These are phyloP conservation scores for Etheostoma nigrum DNA, from an alignment of 2,797 vertebrate species.

Conservation along the genomic window DNA sequence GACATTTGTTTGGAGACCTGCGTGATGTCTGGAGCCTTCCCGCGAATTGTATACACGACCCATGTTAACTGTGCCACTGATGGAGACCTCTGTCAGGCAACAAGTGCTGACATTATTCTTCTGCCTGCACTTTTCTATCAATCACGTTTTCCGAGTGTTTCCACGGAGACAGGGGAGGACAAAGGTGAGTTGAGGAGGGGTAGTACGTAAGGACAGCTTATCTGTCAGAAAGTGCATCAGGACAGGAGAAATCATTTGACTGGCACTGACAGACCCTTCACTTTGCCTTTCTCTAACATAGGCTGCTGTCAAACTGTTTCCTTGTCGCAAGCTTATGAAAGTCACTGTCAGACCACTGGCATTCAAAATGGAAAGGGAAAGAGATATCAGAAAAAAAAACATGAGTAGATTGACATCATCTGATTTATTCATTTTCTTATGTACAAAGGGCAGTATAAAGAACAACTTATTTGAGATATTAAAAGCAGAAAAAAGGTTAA, in stretches of 20 bases:
- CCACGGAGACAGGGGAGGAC: slow-evolving; percentile 56
- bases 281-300: slow-evolving; percentile 63
- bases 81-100: slow-evolving; percentile 72
- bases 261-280: slow-evolving; percentile 74
- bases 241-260: slow-evolving; percentile 70
- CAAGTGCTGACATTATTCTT: slow-evolving; percentile 74
- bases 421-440: not conserved
- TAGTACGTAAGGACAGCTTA: slow-evolving; percentile 58
- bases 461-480: not conserved
- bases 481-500: not conserved
- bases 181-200: slow-evolving; percentile 59
- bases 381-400: slow-evolving; percentile 15
- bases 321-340: slow-evolving; percentile 23
- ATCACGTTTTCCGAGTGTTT: slow-evolving; percentile 62
- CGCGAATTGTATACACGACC: slow-evolving; percentile 59
- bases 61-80: slow-evolving; percentile 63
- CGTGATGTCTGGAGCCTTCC: slow-evolving; percentile 60
- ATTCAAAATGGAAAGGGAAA: slow-evolving; percentile 31
- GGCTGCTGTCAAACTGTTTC: slow-evolving; percentile 63
- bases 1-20: slow-evolving; percentile 79
- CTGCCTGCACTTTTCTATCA: slow-evolving; percentile 71
- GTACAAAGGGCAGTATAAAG: not conserved
- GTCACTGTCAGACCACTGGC: slow-evolving; percentile 34
- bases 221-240: slow-evolving; percentile 74
- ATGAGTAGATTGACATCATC: not conserved